Base-by-base conservation (phyloP, 2,797 vertebrate species). In the Parauchenoglanis punctatus region DNA sequence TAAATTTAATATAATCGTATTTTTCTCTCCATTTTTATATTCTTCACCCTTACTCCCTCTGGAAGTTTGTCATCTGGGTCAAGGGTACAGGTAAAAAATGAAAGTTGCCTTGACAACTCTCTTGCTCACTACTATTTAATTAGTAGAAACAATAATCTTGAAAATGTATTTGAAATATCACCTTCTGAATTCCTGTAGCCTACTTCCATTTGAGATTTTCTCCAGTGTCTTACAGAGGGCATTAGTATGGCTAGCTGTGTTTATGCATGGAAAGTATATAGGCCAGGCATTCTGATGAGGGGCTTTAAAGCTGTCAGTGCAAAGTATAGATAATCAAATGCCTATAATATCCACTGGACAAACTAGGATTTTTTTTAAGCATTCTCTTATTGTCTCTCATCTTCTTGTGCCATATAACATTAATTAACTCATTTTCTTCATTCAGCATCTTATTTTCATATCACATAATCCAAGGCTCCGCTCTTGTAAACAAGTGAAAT, bases 1-100 rank as follows among this genome's bases (percentile, higher is more conserved):
- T 94, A 95, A 94, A 95, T 96, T 94, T 95, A 93, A 95, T 94
- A 93, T 94, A 92, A 95, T 93, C 93, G 90, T 95, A 94, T 93
- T 94, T 94, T 92, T 90, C 87, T 88, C 90, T 90, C 89, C 83
- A 85, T 94, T 94, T 77, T 95, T 95, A 95, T 95, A 95, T 44
- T 81, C 23, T 94, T 90, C 13, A 23, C 25, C 61, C 18, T 91
- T 84, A 86, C 88, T 95, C 93, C 94, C 85, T 92, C 77, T 93
- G 94, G 92, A 95, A 91, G 89, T 93, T 93, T 89, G 4, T 89
- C 91, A 96, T 95, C 85, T 96, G 93, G 95, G 95, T 96, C 95
- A 96, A 96, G 96, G 95, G 89, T 94, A 94, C 89, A 86, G 73
- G 84, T 92, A 88, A 87, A 89, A 93, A 83, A 92, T 90, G 35